Evolutionary conservation across 2,888 invertebrate species (phyloP), one percentile per base, ranked within the genome.

Genomic region (Tenodera sinensis): DNA sequence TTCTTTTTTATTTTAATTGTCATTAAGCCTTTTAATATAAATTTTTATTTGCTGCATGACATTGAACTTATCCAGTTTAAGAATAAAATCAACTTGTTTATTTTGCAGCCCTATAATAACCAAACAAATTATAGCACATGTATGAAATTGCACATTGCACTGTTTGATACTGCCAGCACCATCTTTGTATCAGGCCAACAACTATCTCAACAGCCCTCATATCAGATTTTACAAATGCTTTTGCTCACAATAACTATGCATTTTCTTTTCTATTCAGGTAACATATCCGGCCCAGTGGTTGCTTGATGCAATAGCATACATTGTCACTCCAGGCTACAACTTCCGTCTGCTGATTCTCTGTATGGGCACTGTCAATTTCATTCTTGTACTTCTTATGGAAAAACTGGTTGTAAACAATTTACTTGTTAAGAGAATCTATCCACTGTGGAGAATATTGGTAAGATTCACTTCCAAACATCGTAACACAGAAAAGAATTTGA

Each of bases 271-370:
- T 71, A 20, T 71, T 71, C 54, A 71, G 28, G 93, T 94, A 0
- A 88, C 95, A 27, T 92, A 93, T 88, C 95, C 95, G 0, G 93
- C 94, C 0, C 54, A 92, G 0, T 94, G 94, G 94, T 88, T 95
- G 0, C 91, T 92, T 42, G 89, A 91, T 81, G 89, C 92, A 3
- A 91, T 94, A 20, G 92, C 93, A 89, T 90, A 94, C 28, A 91
- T 92, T 34, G 85, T 93, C 85, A 93, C 93, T 9, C 93, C 93
- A 0, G 90, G 90, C 47, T 93, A 93, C 89, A 92, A 93, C 28
- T 95, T 94, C 93, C 92, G 94, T 25, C 90, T 93, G 20, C 91
- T 94, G 3, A 93, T 94, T 84, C 90, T 95, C 28, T 54, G 83
- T 28, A 83, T 89, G 6, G 89, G 85, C 15, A 27, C 87, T n/a